Evolutionary conservation across 1,140 invertebrate genomes (phyloP).

Genomic region (Calosoma granatense): DNA sequence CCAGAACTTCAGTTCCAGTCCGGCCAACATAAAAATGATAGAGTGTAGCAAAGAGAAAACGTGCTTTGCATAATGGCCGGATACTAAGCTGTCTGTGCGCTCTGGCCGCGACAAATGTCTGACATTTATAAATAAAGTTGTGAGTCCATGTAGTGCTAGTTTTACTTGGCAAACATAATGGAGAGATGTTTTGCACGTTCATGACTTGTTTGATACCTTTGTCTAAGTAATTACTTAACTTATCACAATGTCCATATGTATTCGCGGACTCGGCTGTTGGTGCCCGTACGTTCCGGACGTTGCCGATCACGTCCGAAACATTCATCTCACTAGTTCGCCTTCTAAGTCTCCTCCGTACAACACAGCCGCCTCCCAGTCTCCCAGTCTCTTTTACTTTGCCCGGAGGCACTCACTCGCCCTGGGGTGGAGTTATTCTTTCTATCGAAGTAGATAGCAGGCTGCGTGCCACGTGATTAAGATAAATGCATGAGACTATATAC

Average conservation of each 20-base stretch:
- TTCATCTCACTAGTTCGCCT: background rate
- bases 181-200: background rate
- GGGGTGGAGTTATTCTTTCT: too few relatives aligned
- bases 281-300: background rate
- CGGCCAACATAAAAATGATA: background rate
- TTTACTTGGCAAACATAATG: background rate
- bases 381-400: background rate
- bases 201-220: background rate
- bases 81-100: background rate
- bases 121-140: background rate
- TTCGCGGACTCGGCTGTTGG: background rate
- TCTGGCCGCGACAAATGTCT: background rate
- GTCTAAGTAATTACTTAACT: background rate
- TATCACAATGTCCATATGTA: too few relatives aligned
- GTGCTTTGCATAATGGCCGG: background rate
- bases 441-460: too few relatives aligned
- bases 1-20: background rate
- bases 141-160: background rate
- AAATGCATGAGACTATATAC: too few relatives aligned
- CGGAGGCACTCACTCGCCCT: too few relatives aligned
- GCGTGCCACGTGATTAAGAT: too few relatives aligned
- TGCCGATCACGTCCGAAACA: background rate
- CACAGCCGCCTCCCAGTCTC: background rate
- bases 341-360: background rate
- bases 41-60: background rate